A percentile compares a stretch with the other conserved stretches of the same genome.
phyloP scores from a whole-genome alignment of 2,888 invertebrate genomes.

The Helleia helle region DNA sequence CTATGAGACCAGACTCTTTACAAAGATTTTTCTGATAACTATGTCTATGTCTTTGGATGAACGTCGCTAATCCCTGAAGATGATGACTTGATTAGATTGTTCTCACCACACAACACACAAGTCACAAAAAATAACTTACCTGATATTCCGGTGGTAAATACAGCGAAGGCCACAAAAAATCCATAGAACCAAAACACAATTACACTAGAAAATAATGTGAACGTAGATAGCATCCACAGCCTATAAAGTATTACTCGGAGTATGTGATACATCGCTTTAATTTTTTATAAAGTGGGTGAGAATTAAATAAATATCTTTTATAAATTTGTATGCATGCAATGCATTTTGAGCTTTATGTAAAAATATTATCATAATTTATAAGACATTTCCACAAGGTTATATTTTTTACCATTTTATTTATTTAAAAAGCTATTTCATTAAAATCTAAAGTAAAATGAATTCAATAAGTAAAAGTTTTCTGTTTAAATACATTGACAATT shows the following conservation, averaged over 20 bases:
- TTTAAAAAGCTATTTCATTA: too few relatives aligned
- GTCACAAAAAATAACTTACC: slow-evolving; percentile 78
- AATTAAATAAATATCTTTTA: background rate
- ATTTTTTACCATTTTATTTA: too few relatives aligned
- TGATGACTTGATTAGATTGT: too few relatives aligned
- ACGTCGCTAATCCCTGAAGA: too few relatives aligned
- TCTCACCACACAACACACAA: too few relatives aligned
- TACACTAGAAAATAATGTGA: slow-evolving; percentile 82
- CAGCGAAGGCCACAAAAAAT: slow-evolving; percentile 79
- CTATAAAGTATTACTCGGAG: slow-evolving; percentile 75
- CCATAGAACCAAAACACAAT: slow-evolving; percentile 90
- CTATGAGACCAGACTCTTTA: too few relatives aligned
- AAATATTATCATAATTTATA: background rate
- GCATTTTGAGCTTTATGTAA: background rate
- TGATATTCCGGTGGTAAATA: slow-evolving; percentile 80
- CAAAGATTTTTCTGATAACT: too few relatives aligned
- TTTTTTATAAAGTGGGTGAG: background rate
- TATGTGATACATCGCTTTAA: slow-evolving; percentile 45
- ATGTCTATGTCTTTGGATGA: too few relatives aligned
- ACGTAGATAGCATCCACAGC: slow-evolving; percentile 85
- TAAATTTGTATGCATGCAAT: background rate
- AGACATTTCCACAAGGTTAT: too few relatives aligned
- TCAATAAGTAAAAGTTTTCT: too few relatives aligned
- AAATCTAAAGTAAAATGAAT: too few relatives aligned
- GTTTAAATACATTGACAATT: too few relatives aligned